phyloP scores from a whole-genome alignment of 2,888 invertebrate species.

The Dorcus parallelipipedus region DNA sequence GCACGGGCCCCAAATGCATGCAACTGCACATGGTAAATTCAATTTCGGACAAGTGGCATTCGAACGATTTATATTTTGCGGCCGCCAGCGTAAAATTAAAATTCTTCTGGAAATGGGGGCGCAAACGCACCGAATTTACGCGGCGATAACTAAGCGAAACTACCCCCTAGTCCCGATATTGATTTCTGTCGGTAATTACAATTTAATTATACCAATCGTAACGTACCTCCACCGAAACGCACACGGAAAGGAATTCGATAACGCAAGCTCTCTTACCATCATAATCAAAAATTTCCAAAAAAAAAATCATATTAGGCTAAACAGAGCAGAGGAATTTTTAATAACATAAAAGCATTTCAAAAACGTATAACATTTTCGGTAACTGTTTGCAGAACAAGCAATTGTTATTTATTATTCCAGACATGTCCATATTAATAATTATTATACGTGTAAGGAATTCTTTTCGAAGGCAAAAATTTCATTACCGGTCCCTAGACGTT shows the following conservation, averaged over 20 bases:
- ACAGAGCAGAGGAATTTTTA: no score
- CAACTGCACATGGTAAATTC: no score
- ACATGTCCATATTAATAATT: slow-evolving; percentile 1
- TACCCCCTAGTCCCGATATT: slow-evolving; percentile 2
- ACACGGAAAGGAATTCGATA: no score
- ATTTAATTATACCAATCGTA: slow-evolving; percentile 10
- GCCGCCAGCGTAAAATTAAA: neutral
- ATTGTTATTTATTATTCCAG: neutral
- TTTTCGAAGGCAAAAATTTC: neutral
- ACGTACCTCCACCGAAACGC: no score
- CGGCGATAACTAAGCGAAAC: neutral
- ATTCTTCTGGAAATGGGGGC: neutral
- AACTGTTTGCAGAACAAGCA: no score
- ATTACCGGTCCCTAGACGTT: neutral
- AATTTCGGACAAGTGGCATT: no score
- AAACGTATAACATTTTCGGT: no score
- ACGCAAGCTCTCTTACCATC: no score
- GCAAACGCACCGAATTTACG: neutral
- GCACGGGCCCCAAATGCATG: no score
- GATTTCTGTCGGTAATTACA: slow-evolving; percentile 18
- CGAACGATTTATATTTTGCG: neutral
- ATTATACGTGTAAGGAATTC: neutral
- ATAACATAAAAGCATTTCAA: no score
- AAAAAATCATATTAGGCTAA: no score
- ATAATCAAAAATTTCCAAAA: no score